These are phyloP conservation scores for Onychomys leucogaster DNA, from an alignment of 2,797 vertebrate species.

Conservation along the genomic window DNA sequence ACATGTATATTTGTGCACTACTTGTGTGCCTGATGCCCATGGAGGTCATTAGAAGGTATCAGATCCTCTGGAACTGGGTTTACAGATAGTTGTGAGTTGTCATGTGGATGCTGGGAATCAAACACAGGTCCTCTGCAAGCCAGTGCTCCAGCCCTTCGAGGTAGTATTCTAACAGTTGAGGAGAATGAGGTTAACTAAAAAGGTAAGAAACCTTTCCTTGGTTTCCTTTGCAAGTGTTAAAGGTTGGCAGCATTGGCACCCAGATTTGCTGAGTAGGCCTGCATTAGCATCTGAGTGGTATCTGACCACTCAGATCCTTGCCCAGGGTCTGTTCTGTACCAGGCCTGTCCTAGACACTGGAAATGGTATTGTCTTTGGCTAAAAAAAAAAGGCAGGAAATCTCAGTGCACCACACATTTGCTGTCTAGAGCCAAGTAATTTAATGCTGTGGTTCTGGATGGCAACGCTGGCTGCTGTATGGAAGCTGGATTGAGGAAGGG, in stretches of 20 bases:
- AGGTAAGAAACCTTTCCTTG: background rate
- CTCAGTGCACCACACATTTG: background rate
- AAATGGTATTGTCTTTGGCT: background rate
- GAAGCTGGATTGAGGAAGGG: background rate
- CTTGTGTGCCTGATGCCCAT: background rate
- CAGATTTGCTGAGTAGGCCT: background rate
- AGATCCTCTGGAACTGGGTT: background rate
- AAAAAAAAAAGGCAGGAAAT: background rate
- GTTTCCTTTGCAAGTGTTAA: background rate
- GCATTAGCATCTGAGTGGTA: background rate
- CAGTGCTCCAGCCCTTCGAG: background rate
- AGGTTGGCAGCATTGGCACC: background rate
- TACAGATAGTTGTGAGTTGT: background rate
- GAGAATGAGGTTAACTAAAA: background rate
- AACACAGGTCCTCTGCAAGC: background rate
- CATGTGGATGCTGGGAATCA: background rate
- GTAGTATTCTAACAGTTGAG: background rate
- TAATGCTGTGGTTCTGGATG: background rate
- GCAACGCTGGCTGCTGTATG: background rate
- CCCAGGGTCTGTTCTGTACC: background rate
- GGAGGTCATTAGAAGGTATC: background rate
- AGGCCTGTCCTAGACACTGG: background rate
- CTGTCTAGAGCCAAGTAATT: background rate
- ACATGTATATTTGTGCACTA: background rate
- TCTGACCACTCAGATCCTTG: background rate